Evolutionary conservation across 2,888 invertebrate species (phyloP).

Genomic region (Lepidochitona cinerea): DNA sequence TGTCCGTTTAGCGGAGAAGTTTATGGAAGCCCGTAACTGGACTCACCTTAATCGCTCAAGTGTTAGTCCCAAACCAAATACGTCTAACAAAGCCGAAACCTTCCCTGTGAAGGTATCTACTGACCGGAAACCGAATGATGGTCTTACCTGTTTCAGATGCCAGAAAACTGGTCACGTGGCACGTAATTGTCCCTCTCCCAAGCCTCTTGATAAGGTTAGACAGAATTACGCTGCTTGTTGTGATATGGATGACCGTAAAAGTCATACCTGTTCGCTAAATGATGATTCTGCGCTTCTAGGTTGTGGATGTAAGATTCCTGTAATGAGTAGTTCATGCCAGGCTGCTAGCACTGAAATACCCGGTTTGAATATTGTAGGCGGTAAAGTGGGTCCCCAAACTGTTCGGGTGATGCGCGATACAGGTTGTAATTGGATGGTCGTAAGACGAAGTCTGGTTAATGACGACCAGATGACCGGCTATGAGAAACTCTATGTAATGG

Average conservation of each 20-base stretch:
- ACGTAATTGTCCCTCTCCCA: not conserved
- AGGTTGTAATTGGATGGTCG: constrained; percentile 9
- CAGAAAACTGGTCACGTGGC: not conserved
- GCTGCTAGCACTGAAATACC: not conserved
- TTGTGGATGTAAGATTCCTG: not conserved
- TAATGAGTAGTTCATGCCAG: not conserved
- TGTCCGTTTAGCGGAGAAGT: not conserved
- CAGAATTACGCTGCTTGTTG: not conserved
- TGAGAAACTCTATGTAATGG: not conserved
- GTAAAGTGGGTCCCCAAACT: not conserved
- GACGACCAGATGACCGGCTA: constrained; percentile 2
- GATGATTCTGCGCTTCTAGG: not conserved
- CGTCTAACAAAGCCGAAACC: not conserved
- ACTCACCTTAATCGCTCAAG: not conserved
- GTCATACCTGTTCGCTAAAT: not conserved
- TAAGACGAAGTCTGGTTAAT: constrained; percentile 8
- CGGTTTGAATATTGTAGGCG: not conserved
- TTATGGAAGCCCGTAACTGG: not conserved
- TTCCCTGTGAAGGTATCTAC: not conserved
- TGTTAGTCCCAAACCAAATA: not conserved
- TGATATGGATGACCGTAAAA: not conserved
- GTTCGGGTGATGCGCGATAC: constrained; percentile 6
- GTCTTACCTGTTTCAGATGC: not conserved
- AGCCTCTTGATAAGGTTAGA: not conserved
- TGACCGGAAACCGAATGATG: not conserved